Percentiles rank a stretch among this genome's conserved stretches.
Evolutionary conservation across 1,140 invertebrate species (phyloP).

Genomic region (Tenebrio molitor): DNA sequence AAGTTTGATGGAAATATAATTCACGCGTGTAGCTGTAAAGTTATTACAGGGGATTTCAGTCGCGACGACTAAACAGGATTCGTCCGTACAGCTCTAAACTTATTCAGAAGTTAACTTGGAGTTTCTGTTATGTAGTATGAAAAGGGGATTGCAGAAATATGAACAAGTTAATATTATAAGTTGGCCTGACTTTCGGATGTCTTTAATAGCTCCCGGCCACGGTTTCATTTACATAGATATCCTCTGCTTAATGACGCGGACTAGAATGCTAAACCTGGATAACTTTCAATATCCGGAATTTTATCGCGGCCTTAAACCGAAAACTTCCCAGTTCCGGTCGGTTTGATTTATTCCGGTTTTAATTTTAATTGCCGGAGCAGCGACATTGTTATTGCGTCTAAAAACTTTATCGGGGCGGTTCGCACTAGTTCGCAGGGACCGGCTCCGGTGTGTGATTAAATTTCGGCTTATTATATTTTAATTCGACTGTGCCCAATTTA

Average conservation of each 20-base stretch:
- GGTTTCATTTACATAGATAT: slow-evolving; percentile 41
- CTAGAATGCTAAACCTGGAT: slow-evolving; percentile 14
- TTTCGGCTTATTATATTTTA: slow-evolving; percentile 29
- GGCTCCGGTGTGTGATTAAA: slow-evolving; percentile 17
- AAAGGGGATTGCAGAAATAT: slow-evolving; percentile 51
- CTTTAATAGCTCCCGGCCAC: slow-evolving; percentile 36
- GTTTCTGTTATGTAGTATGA: slow-evolving; percentile 37
- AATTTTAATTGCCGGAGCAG: slow-evolving; percentile 12
- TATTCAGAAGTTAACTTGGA: slow-evolving; percentile 45
- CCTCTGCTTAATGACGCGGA: slow-evolving; percentile 34
- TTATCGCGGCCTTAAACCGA: slow-evolving; percentile 22
- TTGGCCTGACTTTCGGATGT: slow-evolving; percentile 39
- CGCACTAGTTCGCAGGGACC: not conserved
- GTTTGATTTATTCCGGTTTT: slow-evolving; percentile 17
- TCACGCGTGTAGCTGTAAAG: slow-evolving; percentile 53
- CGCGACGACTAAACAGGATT: slow-evolving; percentile 47
- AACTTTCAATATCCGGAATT: slow-evolving; percentile 32
- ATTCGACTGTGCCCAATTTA: slow-evolving; percentile 29
- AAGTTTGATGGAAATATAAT: slow-evolving; percentile 53
- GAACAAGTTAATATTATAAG: slow-evolving; percentile 48
- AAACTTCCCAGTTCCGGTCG: not conserved
- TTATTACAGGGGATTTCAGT: slow-evolving; percentile 49
- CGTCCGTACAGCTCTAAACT: slow-evolving; percentile 42
- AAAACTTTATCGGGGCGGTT: slow-evolving; percentile 25
- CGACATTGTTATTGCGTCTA: slow-evolving; percentile 13